Evolutionary conservation across 2,888 invertebrate species (phyloP), one percentile per base, ranked within the genome.

Genomic region (Tetropium fuscum): DNA sequence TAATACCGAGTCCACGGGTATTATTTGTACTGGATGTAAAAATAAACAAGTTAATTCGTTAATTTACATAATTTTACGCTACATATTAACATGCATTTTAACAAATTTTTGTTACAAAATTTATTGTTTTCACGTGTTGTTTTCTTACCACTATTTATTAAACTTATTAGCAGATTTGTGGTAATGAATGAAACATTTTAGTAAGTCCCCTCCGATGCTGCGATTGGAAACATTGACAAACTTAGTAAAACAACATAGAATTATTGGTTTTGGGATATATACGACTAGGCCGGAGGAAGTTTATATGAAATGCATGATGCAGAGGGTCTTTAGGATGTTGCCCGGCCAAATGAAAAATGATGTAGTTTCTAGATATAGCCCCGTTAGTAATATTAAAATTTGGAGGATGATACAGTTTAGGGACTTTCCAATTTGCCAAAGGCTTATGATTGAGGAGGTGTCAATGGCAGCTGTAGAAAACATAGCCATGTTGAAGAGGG

Each of bases 241-340:
- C 40, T 38, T 69, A 2, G 40, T 71, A 32, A 60, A 60, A 47
- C 62, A 58, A 10, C 55, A 69, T 11, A 18, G 53, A 5, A 54
- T 68, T 38, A 49, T 70, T 10, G 51, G 59, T 30, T 66, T 63
- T 54, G 67, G 70, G 8, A 56, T 59, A n/a, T 69, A 70, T 27
- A 67, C 72, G 1, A 25, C 63, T 20, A 63, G 69, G 38, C 68
- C 73, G n/a, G 71, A 72, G 45, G 58, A 63, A 10, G 25, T 67
- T 25, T 63, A 63, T 56, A 41, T 76, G 15, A 67, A 66, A 60
- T 62, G 63, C 45, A 62, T 76, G 2, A 38, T 72, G 6, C 58
- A 64, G 18, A 65, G 71, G 43, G 58, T 74, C 15, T 73, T 68
- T 47, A 34, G 34, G 30, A 53, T 56, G 20, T 56, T 73, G 18